These are phyloP conservation scores for Arrhamphus sclerolepis DNA, from an alignment of 2,797 vertebrate genomes.

Conservation along the genomic window DNA sequence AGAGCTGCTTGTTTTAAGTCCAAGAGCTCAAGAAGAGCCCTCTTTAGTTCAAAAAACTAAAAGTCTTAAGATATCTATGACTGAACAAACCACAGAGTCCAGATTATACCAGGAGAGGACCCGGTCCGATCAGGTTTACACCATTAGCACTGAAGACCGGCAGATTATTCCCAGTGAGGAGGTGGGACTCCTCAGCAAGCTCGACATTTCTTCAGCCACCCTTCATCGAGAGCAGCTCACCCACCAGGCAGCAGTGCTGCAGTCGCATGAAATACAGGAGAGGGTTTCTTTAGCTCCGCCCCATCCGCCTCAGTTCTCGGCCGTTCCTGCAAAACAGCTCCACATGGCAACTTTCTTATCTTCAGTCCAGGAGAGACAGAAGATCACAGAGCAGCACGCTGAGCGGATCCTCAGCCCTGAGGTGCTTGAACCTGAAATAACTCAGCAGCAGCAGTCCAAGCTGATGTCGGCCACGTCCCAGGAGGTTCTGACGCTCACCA, in stretches of 20 bases:
- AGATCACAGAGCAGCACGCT: slow-evolving; percentile 78
- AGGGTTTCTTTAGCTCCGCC: slow-evolving; percentile 57
- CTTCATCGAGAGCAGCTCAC: slow-evolving; percentile 76
- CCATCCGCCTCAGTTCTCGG: slow-evolving; percentile 59
- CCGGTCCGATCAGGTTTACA: slow-evolving; percentile 77
- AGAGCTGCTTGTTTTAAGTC: slow-evolving; percentile 80
- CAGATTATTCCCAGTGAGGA: slow-evolving; percentile 80
- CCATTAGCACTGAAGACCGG: slow-evolving; percentile 78
- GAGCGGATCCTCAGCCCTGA: slow-evolving; percentile 77
- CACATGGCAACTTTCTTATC: slow-evolving; percentile 70
- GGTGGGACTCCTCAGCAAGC: slow-evolving; percentile 65
- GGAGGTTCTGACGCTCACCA: slow-evolving; percentile 67
- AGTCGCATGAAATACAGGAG: slow-evolving; percentile 77
- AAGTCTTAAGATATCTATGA: slow-evolving; percentile 73
- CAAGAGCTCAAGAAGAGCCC: slow-evolving; percentile 56
- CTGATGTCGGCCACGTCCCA: slow-evolving; percentile 74
- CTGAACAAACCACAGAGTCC: slow-evolving; percentile 73
- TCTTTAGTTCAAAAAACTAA: slow-evolving; percentile 57
- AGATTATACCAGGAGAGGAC: slow-evolving; percentile 63
- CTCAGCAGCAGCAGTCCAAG: slow-evolving; percentile 64
- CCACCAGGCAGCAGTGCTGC: slow-evolving; percentile 76
- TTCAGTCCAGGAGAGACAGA: slow-evolving; percentile 76
- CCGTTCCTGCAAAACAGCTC: slow-evolving; percentile 69
- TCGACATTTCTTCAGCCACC: slow-evolving; percentile 75
- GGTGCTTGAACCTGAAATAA: slow-evolving; percentile 55